Evolutionary conservation across 2,797 vertebrate species (phyloP).

Genomic region (Aotus griseimembra): DNA sequence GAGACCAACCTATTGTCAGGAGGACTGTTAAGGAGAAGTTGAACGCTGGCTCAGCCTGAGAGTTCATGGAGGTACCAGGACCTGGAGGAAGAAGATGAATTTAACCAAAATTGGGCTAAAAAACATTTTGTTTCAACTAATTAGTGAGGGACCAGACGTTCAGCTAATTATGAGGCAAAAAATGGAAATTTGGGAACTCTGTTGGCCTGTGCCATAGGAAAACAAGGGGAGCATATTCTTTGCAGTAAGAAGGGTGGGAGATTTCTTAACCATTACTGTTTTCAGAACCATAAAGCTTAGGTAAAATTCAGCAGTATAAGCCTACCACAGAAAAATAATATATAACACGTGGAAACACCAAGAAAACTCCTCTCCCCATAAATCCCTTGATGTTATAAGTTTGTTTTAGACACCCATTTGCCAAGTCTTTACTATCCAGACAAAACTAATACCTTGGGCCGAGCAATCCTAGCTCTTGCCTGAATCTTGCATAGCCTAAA

Average conservation of each 20-base stretch:
- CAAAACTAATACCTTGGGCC: neutral
- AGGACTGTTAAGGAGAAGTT: neutral
- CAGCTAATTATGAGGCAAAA: neutral
- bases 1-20: neutral
- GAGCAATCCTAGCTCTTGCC: neutral
- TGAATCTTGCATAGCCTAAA: neutral
- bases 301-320: neutral
- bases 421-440: neutral
- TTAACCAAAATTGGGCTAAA: neutral
- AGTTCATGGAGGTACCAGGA: neutral
- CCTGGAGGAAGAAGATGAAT: neutral
- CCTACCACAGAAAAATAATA: neutral
- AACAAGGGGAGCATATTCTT: neutral
- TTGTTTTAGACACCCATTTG: neutral
- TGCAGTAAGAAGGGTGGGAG: neutral
- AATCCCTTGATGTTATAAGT: neutral
- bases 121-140: neutral
- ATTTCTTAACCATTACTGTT: neutral
- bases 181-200: neutral
- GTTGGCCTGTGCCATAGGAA: neutral
- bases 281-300: neutral
- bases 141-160: neutral
- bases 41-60: neutral
- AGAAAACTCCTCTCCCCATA: neutral
- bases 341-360: neutral